Evolutionary conservation across 2,113 vertebrate genomes (phyloP).

Genomic region (Kobus ellipsiprymnus): DNA sequence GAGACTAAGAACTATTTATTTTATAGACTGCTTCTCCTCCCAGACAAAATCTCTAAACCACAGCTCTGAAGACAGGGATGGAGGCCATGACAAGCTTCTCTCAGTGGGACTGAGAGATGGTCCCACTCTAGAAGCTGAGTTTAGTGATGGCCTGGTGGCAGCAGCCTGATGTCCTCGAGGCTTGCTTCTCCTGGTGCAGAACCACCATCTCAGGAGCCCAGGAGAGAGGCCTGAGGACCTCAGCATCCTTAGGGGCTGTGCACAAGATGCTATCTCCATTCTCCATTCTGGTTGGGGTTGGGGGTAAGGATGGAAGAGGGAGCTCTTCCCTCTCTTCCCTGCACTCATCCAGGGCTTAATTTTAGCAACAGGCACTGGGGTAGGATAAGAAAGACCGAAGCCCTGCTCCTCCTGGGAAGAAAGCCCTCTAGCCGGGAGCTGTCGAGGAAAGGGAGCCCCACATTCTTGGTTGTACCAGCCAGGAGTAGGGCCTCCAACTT

Average conservation of each 20-base stretch:
- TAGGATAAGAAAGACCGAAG: neutral
- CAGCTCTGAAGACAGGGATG: neutral
- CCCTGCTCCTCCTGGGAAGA: neutral
- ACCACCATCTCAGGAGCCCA: neutral
- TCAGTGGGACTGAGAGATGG: neutral
- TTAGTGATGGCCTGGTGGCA: neutral
- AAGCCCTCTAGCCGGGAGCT: neutral
- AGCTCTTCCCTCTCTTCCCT: neutral
- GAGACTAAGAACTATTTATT: conserved; percentile 1
- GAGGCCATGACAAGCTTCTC: neutral
- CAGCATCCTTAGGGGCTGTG: neutral
- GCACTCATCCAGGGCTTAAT: neutral
- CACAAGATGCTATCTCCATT: neutral
- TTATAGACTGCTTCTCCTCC: neutral
- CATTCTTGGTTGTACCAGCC: neutral
- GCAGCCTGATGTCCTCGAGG: neutral
- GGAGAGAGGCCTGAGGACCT: neutral
- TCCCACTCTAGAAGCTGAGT: neutral
- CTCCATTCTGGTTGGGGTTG: neutral
- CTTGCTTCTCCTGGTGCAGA: neutral
- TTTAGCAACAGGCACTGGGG: neutral
- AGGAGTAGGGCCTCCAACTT: neutral
- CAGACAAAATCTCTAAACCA: neutral
- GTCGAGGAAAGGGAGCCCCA: accelerated
- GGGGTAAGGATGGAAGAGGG: neutral